Evolutionary conservation across 2,113 vertebrate genomes (phyloP).

Genomic region (Cygnus atratus): DNA sequence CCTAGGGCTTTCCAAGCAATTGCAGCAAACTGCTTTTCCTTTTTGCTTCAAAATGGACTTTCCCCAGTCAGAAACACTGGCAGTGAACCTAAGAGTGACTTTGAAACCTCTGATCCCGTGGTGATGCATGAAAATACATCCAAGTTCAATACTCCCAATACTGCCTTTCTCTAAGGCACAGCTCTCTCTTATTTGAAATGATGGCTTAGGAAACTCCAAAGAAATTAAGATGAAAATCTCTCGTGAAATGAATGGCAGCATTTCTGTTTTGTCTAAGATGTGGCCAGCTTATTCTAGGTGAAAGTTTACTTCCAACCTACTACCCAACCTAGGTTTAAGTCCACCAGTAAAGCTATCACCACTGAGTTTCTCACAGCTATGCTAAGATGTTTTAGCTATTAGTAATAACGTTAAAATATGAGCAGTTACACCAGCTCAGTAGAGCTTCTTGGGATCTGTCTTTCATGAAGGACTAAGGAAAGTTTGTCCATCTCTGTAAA

Average conservation of each 20-base stretch:
- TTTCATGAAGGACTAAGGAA: neutral
- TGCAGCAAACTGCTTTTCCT: neutral
- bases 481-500: neutral
- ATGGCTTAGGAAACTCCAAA: neutral
- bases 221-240: neutral
- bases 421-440: rapidly evolving
- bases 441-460: neutral
- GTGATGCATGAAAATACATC: neutral
- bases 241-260: neutral
- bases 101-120: neutral
- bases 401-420: neutral
- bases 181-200: neutral
- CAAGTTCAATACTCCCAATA: rapidly evolving
- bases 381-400: neutral
- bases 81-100: neutral
- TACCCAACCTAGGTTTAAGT: neutral
- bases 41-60: neutral
- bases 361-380: neutral
- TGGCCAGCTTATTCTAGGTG: neutral
- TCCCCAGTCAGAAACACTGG: neutral
- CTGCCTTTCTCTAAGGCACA: neutral
- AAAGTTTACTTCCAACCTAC: neutral
- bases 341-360: neutral
- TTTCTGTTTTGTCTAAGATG: neutral
- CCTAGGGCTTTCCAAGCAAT: neutral